Percentiles rank a stretch among this genome's conserved stretches.
Evolutionary conservation across 1,140 invertebrate species (phyloP).

Genomic region (Gerris buenoi): DNA sequence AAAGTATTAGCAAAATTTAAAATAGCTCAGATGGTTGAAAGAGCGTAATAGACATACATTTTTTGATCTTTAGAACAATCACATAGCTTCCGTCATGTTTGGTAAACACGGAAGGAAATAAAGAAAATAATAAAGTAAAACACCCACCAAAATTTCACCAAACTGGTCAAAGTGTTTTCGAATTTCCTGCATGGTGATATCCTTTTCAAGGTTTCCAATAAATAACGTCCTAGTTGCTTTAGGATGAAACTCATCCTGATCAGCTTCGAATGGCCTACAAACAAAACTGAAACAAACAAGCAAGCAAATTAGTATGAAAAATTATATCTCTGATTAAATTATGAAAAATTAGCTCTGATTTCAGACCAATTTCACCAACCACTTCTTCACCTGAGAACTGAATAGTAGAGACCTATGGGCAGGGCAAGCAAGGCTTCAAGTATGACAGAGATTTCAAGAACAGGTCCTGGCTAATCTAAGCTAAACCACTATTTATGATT

Average conservation of each 20-base stretch:
- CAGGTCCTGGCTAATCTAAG: no score
- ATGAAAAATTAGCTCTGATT: background rate
- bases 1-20: no score
- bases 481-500: no score
- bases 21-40: no score
- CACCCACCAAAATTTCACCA: constrained; percentile 84
- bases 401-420: no score
- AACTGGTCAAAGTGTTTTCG: constrained; percentile 83
- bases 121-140: background rate
- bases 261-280: constrained; percentile 70
- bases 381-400: no score
- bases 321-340: background rate
- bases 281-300: constrained; percentile 12
- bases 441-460: no score
- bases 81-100: no score
- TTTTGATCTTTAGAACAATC: no score
- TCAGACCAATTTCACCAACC: background rate
- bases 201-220: constrained; percentile 87
- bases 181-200: constrained; percentile 73
- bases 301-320: background rate
- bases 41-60: no score
- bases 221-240: constrained; percentile 79
- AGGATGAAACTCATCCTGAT: constrained; percentile 88
- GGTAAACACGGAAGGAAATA: no score
- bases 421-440: no score